These are phyloP conservation scores for Istiophorus platypterus DNA, from an alignment of 2,113 vertebrate species.

Conservation along the genomic window DNA sequence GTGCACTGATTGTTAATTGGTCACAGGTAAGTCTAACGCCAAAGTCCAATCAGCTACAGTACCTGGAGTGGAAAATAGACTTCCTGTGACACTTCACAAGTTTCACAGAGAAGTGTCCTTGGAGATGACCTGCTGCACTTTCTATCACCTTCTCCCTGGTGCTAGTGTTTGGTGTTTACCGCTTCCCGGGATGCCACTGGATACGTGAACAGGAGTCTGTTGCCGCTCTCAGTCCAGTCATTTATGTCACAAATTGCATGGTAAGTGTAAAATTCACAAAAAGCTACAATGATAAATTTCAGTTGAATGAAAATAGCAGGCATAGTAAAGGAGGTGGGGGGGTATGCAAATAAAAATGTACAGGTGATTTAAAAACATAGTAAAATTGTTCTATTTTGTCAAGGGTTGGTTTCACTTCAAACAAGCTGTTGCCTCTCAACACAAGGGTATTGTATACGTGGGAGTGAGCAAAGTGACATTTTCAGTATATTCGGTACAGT, in stretches of 20 bases:
- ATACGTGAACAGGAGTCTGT: neutral
- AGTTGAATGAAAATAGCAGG: too few species aligned
- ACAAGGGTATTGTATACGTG: too few species aligned
- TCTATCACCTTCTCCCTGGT: constrained; percentile 12
- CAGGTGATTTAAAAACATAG: neutral
- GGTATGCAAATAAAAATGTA: neutral
- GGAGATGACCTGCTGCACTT: constrained; percentile 49
- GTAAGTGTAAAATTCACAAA: neutral
- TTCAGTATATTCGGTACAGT: too few species aligned
- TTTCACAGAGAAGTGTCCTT: constrained; percentile 39
- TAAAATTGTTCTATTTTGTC: neutral
- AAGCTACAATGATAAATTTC: neutral
- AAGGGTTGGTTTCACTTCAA: too few species aligned
- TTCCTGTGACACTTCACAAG: constrained; percentile 67
- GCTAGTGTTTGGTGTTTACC: neutral
- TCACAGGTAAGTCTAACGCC: constrained; percentile 49
- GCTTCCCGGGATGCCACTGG: neutral
- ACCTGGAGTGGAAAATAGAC: constrained; percentile 78
- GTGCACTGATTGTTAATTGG: constrained; percentile 67
- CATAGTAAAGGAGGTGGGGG: too few species aligned
- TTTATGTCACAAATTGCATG: neutral
- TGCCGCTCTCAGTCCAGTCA: neutral
- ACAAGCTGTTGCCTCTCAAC: neutral
- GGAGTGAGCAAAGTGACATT: too few species aligned
- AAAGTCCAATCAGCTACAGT: constrained; percentile 59